These are phyloP conservation scores for Leptoteleia sp. DNA, from an alignment of 1,140 invertebrate genomes.

Conservation along the genomic window DNA sequence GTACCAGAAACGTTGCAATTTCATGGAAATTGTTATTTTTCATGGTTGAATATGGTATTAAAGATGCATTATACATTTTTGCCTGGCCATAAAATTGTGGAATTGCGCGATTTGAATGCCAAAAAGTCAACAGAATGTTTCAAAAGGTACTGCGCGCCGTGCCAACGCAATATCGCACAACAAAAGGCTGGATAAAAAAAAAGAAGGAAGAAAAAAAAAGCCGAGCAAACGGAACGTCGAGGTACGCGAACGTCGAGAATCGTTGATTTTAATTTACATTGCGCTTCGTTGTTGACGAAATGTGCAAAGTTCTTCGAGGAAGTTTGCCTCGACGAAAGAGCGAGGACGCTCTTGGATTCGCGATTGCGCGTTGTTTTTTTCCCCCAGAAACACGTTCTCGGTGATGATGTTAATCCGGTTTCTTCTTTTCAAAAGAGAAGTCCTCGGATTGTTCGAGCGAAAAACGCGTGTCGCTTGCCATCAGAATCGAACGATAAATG, in stretches of 20 bases:
- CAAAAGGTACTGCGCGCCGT: constrained; percentile 8
- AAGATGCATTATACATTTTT: constrained; percentile 25
- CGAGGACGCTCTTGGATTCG: constrained; percentile 58
- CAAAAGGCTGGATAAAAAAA: constrained; percentile 6
- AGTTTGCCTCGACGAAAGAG: constrained; percentile 62
- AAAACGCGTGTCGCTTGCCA: constrained; percentile 59
- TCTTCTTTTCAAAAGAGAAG: constrained; percentile 63
- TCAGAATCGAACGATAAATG: constrained; percentile 45
- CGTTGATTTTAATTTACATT: constrained; percentile 57
- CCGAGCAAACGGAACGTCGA: neutral
- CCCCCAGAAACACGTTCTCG: constrained; percentile 64
- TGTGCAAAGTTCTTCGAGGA: constrained; percentile 61
- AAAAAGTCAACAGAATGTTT: constrained; percentile 17
- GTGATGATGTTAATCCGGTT: constrained; percentile 66
- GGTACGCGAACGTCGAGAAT: constrained; percentile 14
- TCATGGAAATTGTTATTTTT: too few relatives aligned
- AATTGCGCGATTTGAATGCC: constrained; percentile 27
- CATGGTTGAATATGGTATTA: neutral
- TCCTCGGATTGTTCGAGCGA: constrained; percentile 47
- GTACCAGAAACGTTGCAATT: too few relatives aligned
- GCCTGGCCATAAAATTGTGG: constrained; percentile 12
- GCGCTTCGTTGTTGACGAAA: constrained; percentile 48
- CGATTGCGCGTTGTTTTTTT: constrained; percentile 57
- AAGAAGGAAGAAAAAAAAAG: too few relatives aligned
- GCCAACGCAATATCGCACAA: constrained; percentile 8